Evolutionary conservation across 2,113 vertebrate genomes (phyloP).

Genomic region (Strix uralensis): DNA sequence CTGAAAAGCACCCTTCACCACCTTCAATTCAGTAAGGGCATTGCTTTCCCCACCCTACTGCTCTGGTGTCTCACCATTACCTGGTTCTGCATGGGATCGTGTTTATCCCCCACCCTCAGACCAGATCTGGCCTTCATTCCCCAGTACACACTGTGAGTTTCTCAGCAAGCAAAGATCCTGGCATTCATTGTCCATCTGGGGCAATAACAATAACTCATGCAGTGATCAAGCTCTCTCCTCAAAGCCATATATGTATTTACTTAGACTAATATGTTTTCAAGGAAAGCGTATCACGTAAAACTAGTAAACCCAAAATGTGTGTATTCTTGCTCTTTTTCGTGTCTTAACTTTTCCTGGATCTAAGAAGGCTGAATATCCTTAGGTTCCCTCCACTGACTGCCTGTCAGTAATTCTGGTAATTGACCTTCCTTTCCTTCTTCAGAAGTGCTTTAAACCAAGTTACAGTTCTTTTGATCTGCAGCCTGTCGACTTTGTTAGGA

Average conservation of each 20-base stretch:
- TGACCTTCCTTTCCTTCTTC: background rate
- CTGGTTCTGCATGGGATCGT: background rate
- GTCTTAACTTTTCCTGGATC: background rate
- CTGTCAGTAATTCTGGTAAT: background rate
- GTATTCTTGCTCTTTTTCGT: background rate
- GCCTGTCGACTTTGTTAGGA: background rate
- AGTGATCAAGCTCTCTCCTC: background rate
- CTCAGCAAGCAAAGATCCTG: background rate
- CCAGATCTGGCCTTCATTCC: background rate
- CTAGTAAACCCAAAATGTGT: background rate
- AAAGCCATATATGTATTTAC: background rate
- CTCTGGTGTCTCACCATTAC: background rate
- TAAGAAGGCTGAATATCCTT: background rate
- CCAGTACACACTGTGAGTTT: background rate
- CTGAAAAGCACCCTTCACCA: background rate
- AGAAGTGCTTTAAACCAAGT: background rate
- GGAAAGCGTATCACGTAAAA: background rate
- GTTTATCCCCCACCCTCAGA: background rate
- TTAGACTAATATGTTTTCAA: background rate
- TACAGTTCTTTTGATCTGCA: background rate
- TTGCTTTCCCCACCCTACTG: background rate
- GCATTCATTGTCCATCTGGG: background rate
- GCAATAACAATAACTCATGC: background rate
- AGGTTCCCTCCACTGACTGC: background rate
- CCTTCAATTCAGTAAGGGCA: background rate